Base-by-base conservation (phyloP, 53 echinoderm and acorn worm species). In the Paelopatides confundens region DNA sequence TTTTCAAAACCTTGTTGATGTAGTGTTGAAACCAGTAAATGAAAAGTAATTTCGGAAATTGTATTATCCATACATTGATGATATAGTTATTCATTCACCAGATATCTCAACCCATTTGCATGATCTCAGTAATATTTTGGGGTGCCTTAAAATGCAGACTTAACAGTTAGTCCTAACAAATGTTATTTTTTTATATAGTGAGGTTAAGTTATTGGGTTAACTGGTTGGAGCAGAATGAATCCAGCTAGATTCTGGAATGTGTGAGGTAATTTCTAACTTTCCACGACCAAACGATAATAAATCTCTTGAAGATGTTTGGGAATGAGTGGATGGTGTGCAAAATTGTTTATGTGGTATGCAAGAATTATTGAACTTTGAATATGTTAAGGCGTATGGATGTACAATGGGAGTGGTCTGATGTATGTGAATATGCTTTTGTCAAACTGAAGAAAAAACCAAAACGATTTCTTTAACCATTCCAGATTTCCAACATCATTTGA, bases 111-210 rank as follows among this genome's bases (percentile, higher is more conserved):
- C n/a, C n/a, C n/a, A n/a, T n/a, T 50, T 85, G 6, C 23, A 33
- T 23, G 88, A 88, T 49, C 54, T 85, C 13, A 35, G 24, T 13
- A 28, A n/a, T n/a, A n/a, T n/a, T n/a, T n/a, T n/a, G n/a, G n/a
- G n/a, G n/a, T n/a, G n/a, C n/a, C n/a, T n/a, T 35, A 62, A 29
- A 18, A 58, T 12, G 92, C 89, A 8, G 88, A 85, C 69, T 92
- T 0, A 92, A n/a, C 85, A 54, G 63, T 79, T 18, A 88, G 85
- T 31, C 18, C 28, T 0, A 65, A 48, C 4, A 89, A 92, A 40
- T 93, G 89, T 40, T 48, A 77, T n/a, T 12, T 89, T 92, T 85
- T 48, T 65, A n/a, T 28, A 36, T 11, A 50, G 8, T 0, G 34
- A 81, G 13, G 46, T 88, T 36, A 81, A 82, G 46, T 87, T 69